Evolutionary conservation across 1,140 invertebrate species (phyloP), one percentile per base, ranked within the genome.

Genomic region (Cotesia vestalis): DNA sequence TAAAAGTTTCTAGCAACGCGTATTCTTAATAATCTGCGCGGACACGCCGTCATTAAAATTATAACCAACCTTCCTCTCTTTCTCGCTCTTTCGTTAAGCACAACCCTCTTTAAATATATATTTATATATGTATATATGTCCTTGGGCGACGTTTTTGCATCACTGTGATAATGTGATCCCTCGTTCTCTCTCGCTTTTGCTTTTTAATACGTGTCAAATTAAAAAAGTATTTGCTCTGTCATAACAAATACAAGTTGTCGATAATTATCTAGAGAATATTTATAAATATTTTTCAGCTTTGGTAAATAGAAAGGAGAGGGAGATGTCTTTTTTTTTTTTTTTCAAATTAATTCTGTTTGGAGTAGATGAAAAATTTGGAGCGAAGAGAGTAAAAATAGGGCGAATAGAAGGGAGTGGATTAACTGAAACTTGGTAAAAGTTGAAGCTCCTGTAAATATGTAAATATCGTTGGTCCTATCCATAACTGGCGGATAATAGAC

Each of bases 1-100:
- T 87, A 86, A 86, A 87, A 87, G 85, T 87, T 87, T 86, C 84
- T 86, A 87, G 84, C 84, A 81, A 87, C 85, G 84, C 85, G 85
- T 86, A 86, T 87, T 86, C 85, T 87, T 86, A 87, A 86, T 86
- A 87, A 83, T 85, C 84, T 82, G 83, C 84, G 83, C 85, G 85
- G 85, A 87, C 84, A 86, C 80, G 84, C 80, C 85, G 83, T 87
- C 85, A 87, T 87, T 87, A 86, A 87, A 87, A 86, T 87, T 87
- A 87, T 87, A 87, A 82, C 79, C 79, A 77, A 75, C 80, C 72
- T 78, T 80, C 77, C 76, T 69, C 66, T 38, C 11, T 35, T 14
- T 55, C 57, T 38, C 20, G 27, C 46, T 72, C 74, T 52, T 62
- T 52, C 36, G 17, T 59, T 62, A 17, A 14, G 53, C 20, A 17